Percentiles rank a stretch among this genome's conserved stretches.
phyloP scores from a whole-genome alignment of 2,113 vertebrate genomes.

The Myotis yumanensis region DNA sequence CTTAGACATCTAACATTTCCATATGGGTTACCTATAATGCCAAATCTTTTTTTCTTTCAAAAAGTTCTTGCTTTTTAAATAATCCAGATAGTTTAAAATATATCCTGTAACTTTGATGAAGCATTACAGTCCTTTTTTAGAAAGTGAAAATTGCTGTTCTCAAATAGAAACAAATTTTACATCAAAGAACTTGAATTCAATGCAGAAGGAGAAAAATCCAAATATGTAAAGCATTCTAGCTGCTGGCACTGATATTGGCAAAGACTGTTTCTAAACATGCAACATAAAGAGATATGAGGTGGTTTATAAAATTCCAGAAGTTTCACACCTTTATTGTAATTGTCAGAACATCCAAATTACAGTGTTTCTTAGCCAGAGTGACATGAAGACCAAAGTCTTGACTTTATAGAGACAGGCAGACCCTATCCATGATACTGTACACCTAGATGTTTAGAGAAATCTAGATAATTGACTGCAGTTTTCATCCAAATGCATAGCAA shows the following conservation, averaged over 20 bases:
- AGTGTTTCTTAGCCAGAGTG: background rate
- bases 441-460: conserved; percentile 5
- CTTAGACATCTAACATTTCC: background rate
- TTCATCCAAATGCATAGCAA: conserved; percentile 22
- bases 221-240: conserved; percentile 69
- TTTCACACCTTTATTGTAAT: conserved; percentile 17
- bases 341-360: conserved; percentile 7
- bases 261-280: conserved; percentile 40
- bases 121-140: conserved; percentile 52
- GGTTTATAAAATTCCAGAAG: conserved; percentile 47
- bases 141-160: conserved; percentile 70
- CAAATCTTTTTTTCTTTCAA: conserved; percentile 9
- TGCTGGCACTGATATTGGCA: conserved; percentile 53
- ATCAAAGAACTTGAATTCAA: conserved; percentile 67
- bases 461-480: background rate
- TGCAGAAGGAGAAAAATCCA: conserved; percentile 50
- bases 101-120: conserved; percentile 65
- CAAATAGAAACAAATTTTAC: conserved; percentile 67
- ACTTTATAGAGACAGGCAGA: conserved; percentile 20
- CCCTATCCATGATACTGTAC: background rate
- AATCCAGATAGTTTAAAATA: conserved; percentile 54
- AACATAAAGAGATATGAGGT: conserved; percentile 9
- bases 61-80: conserved; percentile 47
- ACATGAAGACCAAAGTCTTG: background rate
- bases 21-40: conserved; percentile 3